A percentile compares a stretch with the other conserved stretches of the same genome.
These are phyloP conservation scores for Upupa epops DNA, from an alignment of 2,113 vertebrate genomes.

Conservation along the genomic window DNA sequence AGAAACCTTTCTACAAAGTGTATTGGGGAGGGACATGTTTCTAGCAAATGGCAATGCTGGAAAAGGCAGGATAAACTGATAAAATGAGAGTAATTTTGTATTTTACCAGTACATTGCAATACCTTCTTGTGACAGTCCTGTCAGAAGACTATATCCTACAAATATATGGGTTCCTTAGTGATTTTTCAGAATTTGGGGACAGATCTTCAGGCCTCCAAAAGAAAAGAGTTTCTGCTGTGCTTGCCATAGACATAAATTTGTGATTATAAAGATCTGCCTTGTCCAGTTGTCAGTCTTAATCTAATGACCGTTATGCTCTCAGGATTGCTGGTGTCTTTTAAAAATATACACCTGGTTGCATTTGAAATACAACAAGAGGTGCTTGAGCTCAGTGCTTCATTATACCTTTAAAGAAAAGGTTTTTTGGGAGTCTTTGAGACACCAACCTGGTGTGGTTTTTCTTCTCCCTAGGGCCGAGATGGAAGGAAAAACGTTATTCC, in stretches of 20 bases:
- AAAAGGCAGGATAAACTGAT: too few relatives aligned
- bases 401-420: not conserved
- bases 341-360: not conserved
- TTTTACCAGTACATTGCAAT: too few relatives aligned
- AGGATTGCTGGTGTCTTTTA: not conserved
- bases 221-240: not conserved
- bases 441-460: not conserved
- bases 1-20: too few relatives aligned
- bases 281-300: not conserved
- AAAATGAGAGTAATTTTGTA: too few relatives aligned
- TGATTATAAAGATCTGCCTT: not conserved
- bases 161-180: too few relatives aligned
- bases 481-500: constrained; percentile 83
- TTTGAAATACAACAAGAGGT: not conserved
- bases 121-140: too few relatives aligned
- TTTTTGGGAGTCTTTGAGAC: not conserved
- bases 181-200: too few relatives aligned
- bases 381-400: not conserved
- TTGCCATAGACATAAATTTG: not conserved
- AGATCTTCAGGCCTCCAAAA: not conserved
- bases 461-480: constrained; percentile 81
- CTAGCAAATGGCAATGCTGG: too few relatives aligned
- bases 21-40: too few relatives aligned
- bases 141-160: not conserved
- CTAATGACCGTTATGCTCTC: not conserved